Evolutionary conservation across 2,888 invertebrate species (phyloP), one percentile per base, ranked within the genome.

Genomic region (Sarcophaga subvicina): DNA sequence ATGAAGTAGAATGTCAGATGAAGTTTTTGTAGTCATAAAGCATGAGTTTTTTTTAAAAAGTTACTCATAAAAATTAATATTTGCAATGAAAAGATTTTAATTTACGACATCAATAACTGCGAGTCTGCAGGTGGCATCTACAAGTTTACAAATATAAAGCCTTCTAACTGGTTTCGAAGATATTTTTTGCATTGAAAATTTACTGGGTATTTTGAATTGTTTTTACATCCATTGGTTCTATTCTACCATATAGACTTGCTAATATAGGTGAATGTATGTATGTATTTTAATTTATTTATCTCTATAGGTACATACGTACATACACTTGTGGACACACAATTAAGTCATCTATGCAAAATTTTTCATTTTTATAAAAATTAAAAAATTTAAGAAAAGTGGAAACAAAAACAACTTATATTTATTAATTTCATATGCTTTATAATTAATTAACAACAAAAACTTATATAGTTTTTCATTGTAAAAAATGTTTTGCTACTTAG

Each of bases 81-180:
- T 25, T 37, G 10, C 47, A 64, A 69, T 27, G 0, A 73, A 76
- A 70, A 75, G 20, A 71, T 81, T 62, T 69, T 4, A 54, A 54
- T 54, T 59, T 64, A 66, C 47, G 71, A 69, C 67, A 78, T 67
- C 66, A 78, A 78, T 72, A 62, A 54, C 17, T 54, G 54, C 66
- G n/a, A 62, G 67, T n/a, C 62, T 76, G 77, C 86, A 86, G 83
- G 71, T 86, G 86, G 67, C 59, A 64, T 27, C 67, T 12, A 63
- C 14, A 77, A 62, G 59, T 73, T 73, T 73, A 63, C 17, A 27
- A 37, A 73, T 69, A 27, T 49, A 25, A 49, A 47, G 3, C 37
- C 60, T 54, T 66, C 25, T 76, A 67, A 12, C 27, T 20, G 22
- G 22, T 17, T 20, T 17, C 64, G n/a, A 54, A 54, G 10, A 22